A percentile compares a stretch with the other conserved stretches of the same genome.
phyloP scores from a whole-genome alignment of 2,797 vertebrate genomes.

The Brachyrhaphis roseni region DNA sequence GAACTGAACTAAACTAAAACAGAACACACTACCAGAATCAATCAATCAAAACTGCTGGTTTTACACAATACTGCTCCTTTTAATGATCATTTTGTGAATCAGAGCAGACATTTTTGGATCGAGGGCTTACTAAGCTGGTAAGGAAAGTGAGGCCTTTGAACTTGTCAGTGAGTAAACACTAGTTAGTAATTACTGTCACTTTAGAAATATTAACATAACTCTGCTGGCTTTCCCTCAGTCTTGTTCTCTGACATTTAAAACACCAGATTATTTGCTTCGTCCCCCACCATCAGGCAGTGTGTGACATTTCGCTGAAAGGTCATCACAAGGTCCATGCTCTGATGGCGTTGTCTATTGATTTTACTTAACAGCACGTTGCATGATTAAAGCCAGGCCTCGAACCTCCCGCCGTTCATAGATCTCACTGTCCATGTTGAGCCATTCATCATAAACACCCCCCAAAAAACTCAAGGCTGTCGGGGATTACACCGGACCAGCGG shows the following conservation, averaged over 20 bases:
- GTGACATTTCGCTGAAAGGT: neutral
- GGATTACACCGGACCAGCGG: slow-evolving; percentile 13
- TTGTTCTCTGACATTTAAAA: neutral
- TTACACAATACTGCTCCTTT: too few species aligned
- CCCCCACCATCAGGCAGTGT: neutral
- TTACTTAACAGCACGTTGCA: neutral
- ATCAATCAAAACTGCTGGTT: too few species aligned
- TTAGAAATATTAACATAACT: neutral
- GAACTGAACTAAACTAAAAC: too few species aligned
- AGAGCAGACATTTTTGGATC: too few species aligned
- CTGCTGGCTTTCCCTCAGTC: neutral
- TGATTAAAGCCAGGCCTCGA: slow-evolving; percentile 19
- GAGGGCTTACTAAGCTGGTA: too few species aligned
- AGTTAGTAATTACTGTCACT: neutral
- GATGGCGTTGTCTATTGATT: neutral
- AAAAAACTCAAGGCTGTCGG: slow-evolving; percentile 16
- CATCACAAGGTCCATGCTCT: neutral
- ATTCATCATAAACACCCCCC: slow-evolving; percentile 30
- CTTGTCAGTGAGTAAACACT: neutral
- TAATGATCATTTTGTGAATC: too few species aligned
- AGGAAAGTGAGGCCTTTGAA: too few species aligned
- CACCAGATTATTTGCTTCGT: neutral
- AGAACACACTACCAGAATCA: too few species aligned
- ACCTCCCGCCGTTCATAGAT: slow-evolving; percentile 18
- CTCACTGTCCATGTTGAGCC: slow-evolving; percentile 13